Evolutionary conservation across 2,113 vertebrate species (phyloP), one percentile per base, ranked within the genome.

Genomic region (Lepisosteus osseus): DNA sequence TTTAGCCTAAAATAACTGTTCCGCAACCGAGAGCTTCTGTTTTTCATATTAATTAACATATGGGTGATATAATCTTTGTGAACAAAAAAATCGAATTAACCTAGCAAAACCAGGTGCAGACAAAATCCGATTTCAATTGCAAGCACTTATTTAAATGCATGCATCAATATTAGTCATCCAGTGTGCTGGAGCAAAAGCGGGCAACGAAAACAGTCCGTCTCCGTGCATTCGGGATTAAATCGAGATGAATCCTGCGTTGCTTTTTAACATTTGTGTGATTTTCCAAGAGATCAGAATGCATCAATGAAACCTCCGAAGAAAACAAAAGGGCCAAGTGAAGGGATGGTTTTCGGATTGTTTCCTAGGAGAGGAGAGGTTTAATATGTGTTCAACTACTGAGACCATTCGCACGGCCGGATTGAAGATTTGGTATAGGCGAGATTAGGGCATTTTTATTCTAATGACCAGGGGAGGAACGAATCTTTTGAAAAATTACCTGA

Each of bases 341-440:
- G 78, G 81, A 84, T 82, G 75, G 41, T 78, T 77, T 67, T 62
- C 59, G 65, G 61, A 77, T 29, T 29, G 76, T 78, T 77, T 9
- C 47, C 5, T 9, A 76, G 65, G 77, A 82, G 83, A 69, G 83
- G 69, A 81, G 82, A 81, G 78, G 72, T 17, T 75, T 56, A 70
- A 75, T 73, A 75, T 70, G 79, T 80, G 70, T 80, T 85, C 61
- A 51, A 51, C 47, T 51, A 71, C 80, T 86, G 86, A 68, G 44
- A 44, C 74, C 63, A 65, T 74, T 77, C 63, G 61, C 61, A 77
- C 73, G 68, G 66, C 45, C 78, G 78, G 80, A 78, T 82, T 71
- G 80, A 81, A 78, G 83, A 86, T 80, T 82, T 74, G 76, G 81
- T 79, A 8, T 13, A 14, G 56, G 7, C 3, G 56, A 59, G n/a